Base-by-base conservation (phyloP, 2,888 invertebrate species). In the Oligia latruncula region DNA sequence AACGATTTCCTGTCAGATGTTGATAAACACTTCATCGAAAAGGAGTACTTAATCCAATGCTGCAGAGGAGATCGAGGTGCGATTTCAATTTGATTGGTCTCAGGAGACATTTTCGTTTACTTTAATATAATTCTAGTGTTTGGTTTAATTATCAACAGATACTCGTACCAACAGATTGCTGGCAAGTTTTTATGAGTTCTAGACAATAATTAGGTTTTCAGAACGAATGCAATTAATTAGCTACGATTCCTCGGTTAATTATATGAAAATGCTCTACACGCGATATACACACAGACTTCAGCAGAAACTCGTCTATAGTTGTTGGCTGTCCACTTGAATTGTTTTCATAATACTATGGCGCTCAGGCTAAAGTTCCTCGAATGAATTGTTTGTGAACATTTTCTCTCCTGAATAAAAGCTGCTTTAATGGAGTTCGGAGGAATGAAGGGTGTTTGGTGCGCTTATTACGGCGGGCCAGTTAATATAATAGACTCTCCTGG, bases 1-100 rank as follows among this genome's bases (percentile, higher is more conserved):
- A 85, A 72, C 78, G 35, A 85, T 75, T 85, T 75, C 74, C 78
- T 74, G 82, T 55, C 70, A 66, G 81, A 55, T 81, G 78, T 85
- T 82, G 71, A 85, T 74, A 84, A 85, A 85, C 78, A 84, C 75
- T 74, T 75, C 64, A 82, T 52, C 46, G 58, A 29, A 66, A 71
- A 67, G 58, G 43, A 85, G 62, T 15, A n/a, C 55, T 70, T 60
- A 64, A 72, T 40, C 49, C 49, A 29, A 40, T 65, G 62, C 40
- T 71, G 17, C 15, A n/a, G 15, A 60, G 35, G n/a, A 64, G 35
- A 64, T 68, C 29, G 64, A 43, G 20, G 35, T 43, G 65, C 49
- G 40, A 82, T 74, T 78, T 65, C 29, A 52, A 77, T 77, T 68
- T 68, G 15, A 74, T 85, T 43, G 71, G 74, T 71, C 6, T 65